Conservation (phyloP, 2,888 invertebrate species). For the Parasteatoda lunata region DNA sequence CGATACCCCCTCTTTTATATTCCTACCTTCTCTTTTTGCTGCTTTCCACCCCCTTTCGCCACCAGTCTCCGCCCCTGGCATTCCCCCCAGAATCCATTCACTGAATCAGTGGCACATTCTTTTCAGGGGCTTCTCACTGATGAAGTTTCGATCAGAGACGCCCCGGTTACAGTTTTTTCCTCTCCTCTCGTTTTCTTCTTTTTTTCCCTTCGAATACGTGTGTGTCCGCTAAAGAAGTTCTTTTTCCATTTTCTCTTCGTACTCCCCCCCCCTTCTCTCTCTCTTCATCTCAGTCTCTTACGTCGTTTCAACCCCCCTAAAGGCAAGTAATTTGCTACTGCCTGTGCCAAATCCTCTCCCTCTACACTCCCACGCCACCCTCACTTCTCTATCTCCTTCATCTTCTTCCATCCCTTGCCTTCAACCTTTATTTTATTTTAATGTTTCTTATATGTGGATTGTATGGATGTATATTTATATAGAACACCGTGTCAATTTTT, state of each 20-base stretch:
- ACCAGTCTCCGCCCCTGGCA: constrained; percentile 14
- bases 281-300: too few species aligned
- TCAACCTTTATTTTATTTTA: constrained; percentile 55
- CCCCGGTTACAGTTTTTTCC: constrained; percentile 27
- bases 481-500: neutral
- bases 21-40: constrained; percentile 40
- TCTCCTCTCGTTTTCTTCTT: constrained; percentile 34
- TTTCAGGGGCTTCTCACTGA: constrained; percentile 45
- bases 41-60: constrained; percentile 17
- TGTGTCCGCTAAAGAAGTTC: constrained; percentile 65
- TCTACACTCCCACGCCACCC: neutral
- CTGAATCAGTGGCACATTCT: constrained; percentile 63
- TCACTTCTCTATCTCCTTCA: constrained; percentile 36
- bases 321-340: constrained; percentile 68
- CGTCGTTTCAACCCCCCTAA: constrained; percentile 24
- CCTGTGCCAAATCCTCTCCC: constrained; percentile 62
- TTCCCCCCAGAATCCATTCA: constrained; percentile 46
- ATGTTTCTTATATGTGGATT: constrained; percentile 44
- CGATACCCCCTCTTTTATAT: constrained; percentile 59
- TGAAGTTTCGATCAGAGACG: constrained; percentile 65
- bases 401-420: constrained; percentile 32
- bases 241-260: constrained; percentile 61
- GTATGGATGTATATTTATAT: constrained; percentile 48
- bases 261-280: neutral
- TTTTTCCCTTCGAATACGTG: constrained; percentile 18